Base-by-base conservation (phyloP, 2,113 vertebrate species). In the Mormyrus iriodes region DNA sequence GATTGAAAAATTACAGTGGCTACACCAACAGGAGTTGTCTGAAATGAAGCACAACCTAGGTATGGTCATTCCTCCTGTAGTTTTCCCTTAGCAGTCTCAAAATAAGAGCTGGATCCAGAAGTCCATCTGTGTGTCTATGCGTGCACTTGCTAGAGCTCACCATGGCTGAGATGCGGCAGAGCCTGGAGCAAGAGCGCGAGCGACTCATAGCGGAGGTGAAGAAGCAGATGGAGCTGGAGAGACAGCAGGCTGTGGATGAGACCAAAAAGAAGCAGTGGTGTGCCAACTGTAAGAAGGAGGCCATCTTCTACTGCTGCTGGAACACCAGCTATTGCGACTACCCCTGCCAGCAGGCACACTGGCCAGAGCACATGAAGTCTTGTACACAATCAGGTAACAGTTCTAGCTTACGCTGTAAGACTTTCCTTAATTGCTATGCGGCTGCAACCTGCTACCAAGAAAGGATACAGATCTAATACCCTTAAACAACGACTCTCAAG, bases 191-290 rank as follows among this genome's bases (percentile, higher is more conserved):
- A 93, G 98, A 99, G 85, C 93, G 96, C 5, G 98, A 99, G 87
- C 96, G 98, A 39, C 93, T 98, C 92, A 97, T 99, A 0, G 97
- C 97, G 0, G 98, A 99, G 94, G 98, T 99, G 87, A 99, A 98
- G 93, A 99, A 99, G 92, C 98, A 99, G 93, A 96, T 95, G 90
- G 98, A 99, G 91, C 52, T 97, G 89, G 98, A 99, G 92, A 99
- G 98, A 92, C 98, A 98, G 91, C 97, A 98, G 93, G 97, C 97
- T 0, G 97, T 99, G 84, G 98, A 99, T 0, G 98, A 99, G 95
- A 99, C 98, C 88, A 99, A 99, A 93, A 99, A 98, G 96, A 99
- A 99, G 92, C 98, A 99, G 92, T 99, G 98, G 98, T 99, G 98
- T 0, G 98, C 98, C 73, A 97, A 98, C 94, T 99, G 98, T 95